phyloP scores from a whole-genome alignment of 2,888 invertebrate genomes.

The Saturnia pavonia region DNA sequence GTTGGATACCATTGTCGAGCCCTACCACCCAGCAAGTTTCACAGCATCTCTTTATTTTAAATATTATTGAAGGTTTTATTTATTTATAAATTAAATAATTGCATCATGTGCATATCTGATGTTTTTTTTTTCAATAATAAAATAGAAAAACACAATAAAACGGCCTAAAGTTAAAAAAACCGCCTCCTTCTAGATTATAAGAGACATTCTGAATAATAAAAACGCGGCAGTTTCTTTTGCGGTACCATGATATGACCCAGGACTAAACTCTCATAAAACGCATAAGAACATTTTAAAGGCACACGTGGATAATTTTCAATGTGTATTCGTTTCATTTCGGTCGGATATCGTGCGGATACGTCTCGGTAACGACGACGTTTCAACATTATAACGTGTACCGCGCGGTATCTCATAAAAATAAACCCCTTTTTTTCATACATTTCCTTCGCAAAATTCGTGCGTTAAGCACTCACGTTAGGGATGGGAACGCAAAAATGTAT shows the following conservation, averaged over 20 bases:
- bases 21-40: too few species aligned
- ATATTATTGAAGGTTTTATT: too few species aligned
- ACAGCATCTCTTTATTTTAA: too few species aligned
- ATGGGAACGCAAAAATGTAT: conserved; percentile 1
- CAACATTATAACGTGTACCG: conserved; percentile 42
- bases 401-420: conserved; percentile 37
- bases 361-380: conserved; percentile 46
- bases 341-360: conserved; percentile 42
- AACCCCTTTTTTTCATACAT: conserved; percentile 33
- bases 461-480: conserved; percentile 24
- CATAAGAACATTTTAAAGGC: conserved; percentile 11
- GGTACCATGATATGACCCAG: background rate
- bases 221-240: background rate
- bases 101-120: background rate
- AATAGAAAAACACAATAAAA: background rate
- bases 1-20: too few species aligned
- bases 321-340: conserved; percentile 45
- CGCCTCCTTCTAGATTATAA: background rate
- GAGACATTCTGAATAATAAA: background rate
- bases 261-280: background rate
- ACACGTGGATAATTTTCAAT: conserved; percentile 26
- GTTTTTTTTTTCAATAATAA: background rate
- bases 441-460: conserved; percentile 27
- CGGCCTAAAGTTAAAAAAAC: background rate
- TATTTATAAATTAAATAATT: too few species aligned